Conservation (phyloP, 2,888 invertebrate species). For the Byasa hedistus region DNA sequence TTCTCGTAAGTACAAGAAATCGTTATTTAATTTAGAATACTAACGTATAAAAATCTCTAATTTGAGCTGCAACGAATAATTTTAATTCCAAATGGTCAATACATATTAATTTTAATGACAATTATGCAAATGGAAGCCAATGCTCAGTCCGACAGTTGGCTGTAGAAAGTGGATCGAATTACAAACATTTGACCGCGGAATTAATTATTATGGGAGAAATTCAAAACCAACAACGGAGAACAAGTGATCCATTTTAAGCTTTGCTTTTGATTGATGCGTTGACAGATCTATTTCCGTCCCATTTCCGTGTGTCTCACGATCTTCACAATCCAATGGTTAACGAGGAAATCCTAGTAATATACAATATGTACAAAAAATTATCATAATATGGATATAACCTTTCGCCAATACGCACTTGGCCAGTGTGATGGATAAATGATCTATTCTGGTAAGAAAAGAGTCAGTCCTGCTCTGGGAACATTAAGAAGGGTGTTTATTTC, state of each 20-base stretch:
- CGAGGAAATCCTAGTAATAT: neutral
- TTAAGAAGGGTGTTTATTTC: too few species aligned
- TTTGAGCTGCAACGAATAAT: neutral
- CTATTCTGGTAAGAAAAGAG: too few species aligned
- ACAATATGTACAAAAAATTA: neutral
- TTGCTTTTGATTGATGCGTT: constrained; percentile 15
- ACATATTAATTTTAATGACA: constrained; percentile 25
- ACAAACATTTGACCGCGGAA: constrained; percentile 28
- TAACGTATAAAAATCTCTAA: constrained; percentile 8
- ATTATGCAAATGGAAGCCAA: constrained; percentile 27
- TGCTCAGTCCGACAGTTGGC: constrained; percentile 22
- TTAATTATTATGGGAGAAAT: constrained; percentile 26
- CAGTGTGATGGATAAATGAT: too few species aligned
- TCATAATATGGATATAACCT: too few species aligned
- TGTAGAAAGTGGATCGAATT: constrained; percentile 24
- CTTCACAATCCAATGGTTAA: constrained; percentile 1
- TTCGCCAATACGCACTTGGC: too few species aligned
- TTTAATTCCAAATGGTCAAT: constrained; percentile 18
- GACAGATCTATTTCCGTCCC: constrained; percentile 10
- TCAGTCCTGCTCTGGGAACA: too few species aligned
- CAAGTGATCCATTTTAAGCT: constrained; percentile 13
- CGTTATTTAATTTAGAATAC: neutral
- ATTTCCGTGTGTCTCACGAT: constrained; percentile 2
- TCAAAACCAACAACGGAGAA: constrained; percentile 15
- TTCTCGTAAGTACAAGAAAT: too few species aligned